Base-by-base conservation (phyloP, 2,888 invertebrate genomes). In the Leptinotarsa peninsularis region DNA sequence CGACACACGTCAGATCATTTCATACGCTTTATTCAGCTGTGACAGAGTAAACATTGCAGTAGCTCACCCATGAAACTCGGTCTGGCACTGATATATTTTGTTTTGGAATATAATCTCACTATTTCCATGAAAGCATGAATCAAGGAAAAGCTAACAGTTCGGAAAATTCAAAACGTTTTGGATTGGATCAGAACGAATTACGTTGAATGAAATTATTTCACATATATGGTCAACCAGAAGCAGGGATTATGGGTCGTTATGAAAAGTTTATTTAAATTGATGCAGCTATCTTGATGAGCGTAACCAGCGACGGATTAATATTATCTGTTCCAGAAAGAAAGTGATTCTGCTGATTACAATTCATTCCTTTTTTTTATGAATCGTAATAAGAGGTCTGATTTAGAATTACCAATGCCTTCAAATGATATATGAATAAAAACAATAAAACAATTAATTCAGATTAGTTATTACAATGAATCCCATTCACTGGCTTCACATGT, bases 11-110 rank as follows among this genome's bases (percentile, higher is more conserved):
- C 81, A 76, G 77, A 72, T 76, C 78, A 78, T 79, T 81, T 81
- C 76, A 77, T 72, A 73, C 78, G 72, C 80, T 70, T 74, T 82
- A 80, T 82, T 80, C 82, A 81, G 80, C 80, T 80, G 73, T 81
- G 83, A 82, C 81, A 81, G 49, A 56, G 69, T 43, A 69, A 69
- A 69, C 49, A 69, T 69, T 56, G 63, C 63, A 27, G 43, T 63
- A 83, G 83, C 81, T 82, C 81, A 78, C 77, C 81, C 80, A 81
- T 82, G 80, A 81, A 82, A 82, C 76, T 76, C 76, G 79, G 80
- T 77, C 81, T 67, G 78, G 78, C 81, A 78, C 77, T 82, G 83
- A 83, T 83, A 81, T 82, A 83, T 83, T 82, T 83, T 82, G 82
- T 84, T 83, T 82, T 81, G 82, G 79, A 81, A 76, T 79, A 81